Base-by-base conservation (phyloP, 2,113 vertebrate genomes). In the Nematolebias whitei region DNA sequence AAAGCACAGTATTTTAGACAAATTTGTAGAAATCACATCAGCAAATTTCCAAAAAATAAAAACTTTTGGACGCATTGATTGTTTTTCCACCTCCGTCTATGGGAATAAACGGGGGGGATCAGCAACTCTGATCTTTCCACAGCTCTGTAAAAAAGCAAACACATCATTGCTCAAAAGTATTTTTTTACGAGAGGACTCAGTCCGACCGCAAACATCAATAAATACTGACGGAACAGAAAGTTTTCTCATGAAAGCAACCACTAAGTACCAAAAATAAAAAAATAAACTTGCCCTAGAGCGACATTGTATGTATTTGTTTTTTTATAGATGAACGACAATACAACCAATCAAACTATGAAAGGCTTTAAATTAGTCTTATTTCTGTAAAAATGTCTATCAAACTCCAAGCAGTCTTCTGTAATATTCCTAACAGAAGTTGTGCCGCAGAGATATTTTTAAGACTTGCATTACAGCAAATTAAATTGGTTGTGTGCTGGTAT, bases 111-210 rank as follows among this genome's bases (percentile, higher is more conserved):
- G 40, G 39, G 16, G 5, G n/a, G 53, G 60, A 64, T 71, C 64
- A 63, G 43, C n/a, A 39, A 55, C 35, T 61, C 23, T 0, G 12
- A 49, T 79, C 44, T 63, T 53, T 53, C 48, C 64, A 51, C 26
- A 71, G 69, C 45, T 29, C 45, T 44, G 41, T 43, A 58, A 68
- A 58, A 68, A 79, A 35, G 38, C 50, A 78, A 83, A 69, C 71
- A 50, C 58, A 52, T 63, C 35, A 22, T 10, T 14, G 47, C 29
- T 38, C 19, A 39, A n/a, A 64, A 73, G 41, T 44, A 16, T 40
- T 23, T 65, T 61, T 45, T 64, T 22, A 69, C 59, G 59, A 26
- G 26, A 55, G 43, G 45, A 50, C 29, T 50, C 16, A 41, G 40
- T 40, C 35, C 13, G 4, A 19, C 13, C 19, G 20, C 19, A 71